Conservation (phyloP, 92 coral and sea anemone species). For the Palythoa caribaeorum region DNA sequence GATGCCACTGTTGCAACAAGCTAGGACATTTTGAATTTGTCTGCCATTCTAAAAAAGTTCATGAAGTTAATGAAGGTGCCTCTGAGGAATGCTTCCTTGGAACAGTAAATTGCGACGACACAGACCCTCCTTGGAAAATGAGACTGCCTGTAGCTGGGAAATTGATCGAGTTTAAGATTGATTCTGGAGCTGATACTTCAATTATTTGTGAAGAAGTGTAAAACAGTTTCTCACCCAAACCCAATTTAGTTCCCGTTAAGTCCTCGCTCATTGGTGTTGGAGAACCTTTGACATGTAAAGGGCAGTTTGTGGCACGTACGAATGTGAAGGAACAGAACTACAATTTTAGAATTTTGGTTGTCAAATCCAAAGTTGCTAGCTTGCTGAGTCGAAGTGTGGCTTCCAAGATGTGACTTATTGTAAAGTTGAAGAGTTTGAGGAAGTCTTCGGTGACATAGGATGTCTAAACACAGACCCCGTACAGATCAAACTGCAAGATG, state of each 20-base stretch:
- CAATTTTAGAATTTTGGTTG: neutral
- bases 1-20: neutral
- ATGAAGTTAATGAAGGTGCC: too few species aligned
- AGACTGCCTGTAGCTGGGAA: neutral
- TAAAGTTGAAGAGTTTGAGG: constrained; percentile 40
- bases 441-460: constrained; percentile 24
- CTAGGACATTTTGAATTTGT: too few species aligned
- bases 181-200: neutral
- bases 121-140: neutral
- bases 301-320: neutral
- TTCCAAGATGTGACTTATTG: neutral
- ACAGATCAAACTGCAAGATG: neutral
- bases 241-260: neutral
- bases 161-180: neutral
- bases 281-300: neutral
- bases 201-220: neutral
- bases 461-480: constrained; percentile 8
- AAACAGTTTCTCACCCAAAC: neutral
- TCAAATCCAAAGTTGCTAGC: too few species aligned
- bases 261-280: neutral
- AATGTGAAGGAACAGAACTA: constrained; percentile 1
- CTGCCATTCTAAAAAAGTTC: too few species aligned
- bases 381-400: constrained; percentile 24
- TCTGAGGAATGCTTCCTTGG: neutral
- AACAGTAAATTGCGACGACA: neutral